These are phyloP conservation scores for Oceanites oceanicus DNA, from an alignment of 2,113 vertebrate genomes.

Conservation along the genomic window DNA sequence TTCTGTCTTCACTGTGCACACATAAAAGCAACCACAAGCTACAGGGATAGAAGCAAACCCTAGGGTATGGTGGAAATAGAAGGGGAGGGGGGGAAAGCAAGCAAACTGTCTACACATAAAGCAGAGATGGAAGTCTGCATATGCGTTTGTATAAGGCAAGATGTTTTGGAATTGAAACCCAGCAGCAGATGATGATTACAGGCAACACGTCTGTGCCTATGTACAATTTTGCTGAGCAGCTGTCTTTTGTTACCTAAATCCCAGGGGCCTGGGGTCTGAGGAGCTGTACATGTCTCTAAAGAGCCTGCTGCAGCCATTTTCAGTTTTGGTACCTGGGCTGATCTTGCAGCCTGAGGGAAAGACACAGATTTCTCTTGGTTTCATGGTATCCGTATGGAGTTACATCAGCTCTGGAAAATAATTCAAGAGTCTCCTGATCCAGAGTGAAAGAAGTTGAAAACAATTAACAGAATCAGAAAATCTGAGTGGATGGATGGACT, in stretches of 20 bases:
- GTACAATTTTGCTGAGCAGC: background rate
- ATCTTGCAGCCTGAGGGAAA: background rate
- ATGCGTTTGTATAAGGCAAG: accelerated
- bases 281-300: background rate
- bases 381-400: background rate
- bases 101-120: background rate
- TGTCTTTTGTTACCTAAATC: background rate
- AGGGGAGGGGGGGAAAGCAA: too few relatives aligned
- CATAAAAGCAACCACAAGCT: background rate
- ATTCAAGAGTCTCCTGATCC: background rate
- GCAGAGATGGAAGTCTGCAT: background rate
- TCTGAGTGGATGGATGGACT: background rate
- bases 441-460: background rate
- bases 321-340: background rate
- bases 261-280: background rate
- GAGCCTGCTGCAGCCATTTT: background rate
- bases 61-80: background rate
- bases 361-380: background rate
- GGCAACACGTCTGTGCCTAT: background rate
- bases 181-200: background rate
- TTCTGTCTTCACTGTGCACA: background rate
- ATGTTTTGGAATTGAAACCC: background rate
- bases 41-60: background rate
- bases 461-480: background rate
- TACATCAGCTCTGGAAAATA: background rate